These are phyloP conservation scores for Sardina pilchardus DNA, from an alignment of 2,113 vertebrate genomes.

Conservation along the genomic window DNA sequence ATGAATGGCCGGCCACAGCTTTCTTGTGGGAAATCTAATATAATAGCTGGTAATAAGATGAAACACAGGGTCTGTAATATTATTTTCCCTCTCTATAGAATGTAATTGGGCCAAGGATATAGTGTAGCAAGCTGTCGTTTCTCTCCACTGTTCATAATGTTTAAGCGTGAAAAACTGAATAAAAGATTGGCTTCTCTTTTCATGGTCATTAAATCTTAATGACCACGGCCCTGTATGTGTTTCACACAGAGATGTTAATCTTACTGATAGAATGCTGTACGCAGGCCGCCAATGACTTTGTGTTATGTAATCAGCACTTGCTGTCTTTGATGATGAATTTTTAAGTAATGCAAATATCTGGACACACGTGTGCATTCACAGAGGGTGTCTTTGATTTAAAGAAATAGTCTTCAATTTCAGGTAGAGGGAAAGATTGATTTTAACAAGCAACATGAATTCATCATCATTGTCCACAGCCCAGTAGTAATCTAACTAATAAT, in stretches of 20 bases:
- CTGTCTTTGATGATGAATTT: slow-evolving; percentile 13
- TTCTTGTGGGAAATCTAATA: slow-evolving; percentile 27
- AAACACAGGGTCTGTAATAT: not conserved
- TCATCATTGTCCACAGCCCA: not conserved
- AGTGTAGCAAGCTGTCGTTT: not conserved
- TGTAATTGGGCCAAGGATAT: slow-evolving; percentile 11
- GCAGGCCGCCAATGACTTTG: not conserved
- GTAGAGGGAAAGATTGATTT: not conserved
- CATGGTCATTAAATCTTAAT: slow-evolving; percentile 17
- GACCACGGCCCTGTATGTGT: not conserved
- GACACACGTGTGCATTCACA: not conserved
- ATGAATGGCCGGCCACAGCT: slow-evolving; percentile 22
- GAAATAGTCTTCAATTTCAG: not conserved
- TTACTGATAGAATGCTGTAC: slow-evolving; percentile 1
- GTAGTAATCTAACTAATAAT: not conserved
- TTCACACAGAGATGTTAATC: not conserved
- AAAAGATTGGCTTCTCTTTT: slow-evolving; percentile 9
- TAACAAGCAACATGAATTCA: not conserved
- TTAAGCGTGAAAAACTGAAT: not conserved
- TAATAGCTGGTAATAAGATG: slow-evolving; percentile 19
- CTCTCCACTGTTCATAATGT: not conserved
- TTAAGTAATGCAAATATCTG: not conserved
- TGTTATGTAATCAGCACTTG: not conserved
- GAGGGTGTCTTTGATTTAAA: not conserved
- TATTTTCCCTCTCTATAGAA: not conserved